These are phyloP conservation scores for Chelon labrosus DNA, from an alignment of 2,797 vertebrate species.

Conservation along the genomic window DNA sequence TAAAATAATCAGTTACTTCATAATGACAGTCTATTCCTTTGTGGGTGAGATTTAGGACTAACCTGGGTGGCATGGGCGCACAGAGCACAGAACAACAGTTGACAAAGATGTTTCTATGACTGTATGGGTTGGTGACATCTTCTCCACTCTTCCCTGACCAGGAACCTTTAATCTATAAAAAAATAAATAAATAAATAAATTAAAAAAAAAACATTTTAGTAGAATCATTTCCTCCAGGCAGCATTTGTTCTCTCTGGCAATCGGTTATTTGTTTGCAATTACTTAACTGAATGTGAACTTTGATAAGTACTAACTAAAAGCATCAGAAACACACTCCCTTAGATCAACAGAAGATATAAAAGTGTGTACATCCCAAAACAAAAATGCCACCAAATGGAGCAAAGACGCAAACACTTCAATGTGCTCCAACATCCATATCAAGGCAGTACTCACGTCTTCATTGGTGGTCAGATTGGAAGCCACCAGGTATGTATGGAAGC, in stretches of 20 bases:
- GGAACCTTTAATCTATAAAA: constrained; percentile 93
- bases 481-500: constrained; percentile 97
- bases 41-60: constrained; percentile 26
- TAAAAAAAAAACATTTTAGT: neutral
- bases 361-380: neutral
- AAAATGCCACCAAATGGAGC: neutral
- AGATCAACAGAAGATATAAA: too few species aligned
- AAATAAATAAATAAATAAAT: too few species aligned
- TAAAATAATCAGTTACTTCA: too few species aligned
- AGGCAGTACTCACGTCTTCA: constrained; percentile 91
- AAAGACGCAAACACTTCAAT: neutral
- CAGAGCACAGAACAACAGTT: constrained; percentile 97
- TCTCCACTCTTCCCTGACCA: constrained; percentile 94
- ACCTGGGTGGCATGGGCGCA: constrained; percentile 95
- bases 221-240: neutral
- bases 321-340: too few species aligned
- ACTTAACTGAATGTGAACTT: too few species aligned
- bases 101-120: constrained; percentile 91
- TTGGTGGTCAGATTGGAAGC: constrained; percentile 97
- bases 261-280: too few species aligned
- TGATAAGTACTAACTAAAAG: too few species aligned
- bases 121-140: constrained; percentile 93
- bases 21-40: too few species aligned
- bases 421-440: neutral
- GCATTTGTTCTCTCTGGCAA: neutral